phyloP scores from a whole-genome alignment of 2,797 vertebrate species.

The Artibeus jamaicensis region DNA sequence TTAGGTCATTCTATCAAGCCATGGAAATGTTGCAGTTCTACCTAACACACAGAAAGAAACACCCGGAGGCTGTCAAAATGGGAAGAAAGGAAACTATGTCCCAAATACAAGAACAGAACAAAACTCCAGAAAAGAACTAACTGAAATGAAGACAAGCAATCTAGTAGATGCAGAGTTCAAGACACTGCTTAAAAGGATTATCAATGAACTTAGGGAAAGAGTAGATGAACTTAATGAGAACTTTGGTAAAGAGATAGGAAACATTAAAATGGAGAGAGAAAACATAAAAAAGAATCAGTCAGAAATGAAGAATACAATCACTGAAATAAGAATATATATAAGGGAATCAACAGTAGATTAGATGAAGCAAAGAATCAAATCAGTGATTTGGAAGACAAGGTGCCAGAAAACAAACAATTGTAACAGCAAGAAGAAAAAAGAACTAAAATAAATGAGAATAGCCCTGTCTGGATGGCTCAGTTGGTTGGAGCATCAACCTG shows the following conservation, averaged over 20 bases:
- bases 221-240: not conserved
- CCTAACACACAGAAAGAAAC: not conserved
- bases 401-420: not conserved
- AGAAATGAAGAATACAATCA: not conserved
- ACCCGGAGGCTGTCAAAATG: not conserved
- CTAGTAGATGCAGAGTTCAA: not conserved
- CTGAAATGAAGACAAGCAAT: not conserved
- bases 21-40: not conserved
- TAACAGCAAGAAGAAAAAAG: not conserved
- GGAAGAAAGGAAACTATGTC: not conserved
- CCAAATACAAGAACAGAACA: not conserved
- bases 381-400: not conserved
- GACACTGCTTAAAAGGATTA: not conserved
- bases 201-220: not conserved
- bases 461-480: too few species aligned
- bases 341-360: not conserved
- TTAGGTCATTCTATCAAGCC: not conserved
- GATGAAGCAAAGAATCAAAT: not conserved
- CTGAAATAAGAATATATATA: not conserved
- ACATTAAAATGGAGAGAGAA: not conserved
- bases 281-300: not conserved
- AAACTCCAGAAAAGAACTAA: not conserved
- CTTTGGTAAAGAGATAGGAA: not conserved
- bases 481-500: too few species aligned
- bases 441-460: not conserved